Evolutionary conservation across 2,797 vertebrate genomes (phyloP).

Genomic region (Gorsachius magnificus): DNA sequence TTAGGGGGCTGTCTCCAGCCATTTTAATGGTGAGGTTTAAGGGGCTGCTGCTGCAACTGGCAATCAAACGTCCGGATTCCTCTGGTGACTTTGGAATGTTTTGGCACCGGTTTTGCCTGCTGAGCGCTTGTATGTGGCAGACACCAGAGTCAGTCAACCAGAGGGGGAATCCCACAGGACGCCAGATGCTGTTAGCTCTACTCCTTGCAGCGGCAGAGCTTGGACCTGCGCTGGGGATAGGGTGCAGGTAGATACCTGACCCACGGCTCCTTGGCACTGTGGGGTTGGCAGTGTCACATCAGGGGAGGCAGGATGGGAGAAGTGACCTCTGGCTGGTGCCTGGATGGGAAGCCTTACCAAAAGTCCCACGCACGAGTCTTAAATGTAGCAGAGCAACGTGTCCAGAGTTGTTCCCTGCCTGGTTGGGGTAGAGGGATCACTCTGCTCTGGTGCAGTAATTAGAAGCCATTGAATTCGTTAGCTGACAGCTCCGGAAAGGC

Average conservation of each 20-base stretch:
- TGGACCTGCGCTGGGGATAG: background rate
- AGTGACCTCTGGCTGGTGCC: background rate
- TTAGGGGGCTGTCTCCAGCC: background rate
- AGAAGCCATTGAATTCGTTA: slow-evolving; percentile 16
- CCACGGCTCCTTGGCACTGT: background rate
- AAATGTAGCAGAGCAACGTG: background rate
- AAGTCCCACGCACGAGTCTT: background rate
- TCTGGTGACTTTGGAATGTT: background rate
- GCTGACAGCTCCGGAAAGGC: background rate
- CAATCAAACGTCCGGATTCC: background rate
- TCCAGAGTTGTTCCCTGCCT: background rate
- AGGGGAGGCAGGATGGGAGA: background rate
- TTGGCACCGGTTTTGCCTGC: background rate
- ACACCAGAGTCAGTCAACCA: too few species aligned
- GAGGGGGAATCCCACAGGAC: background rate
- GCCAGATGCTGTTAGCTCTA: background rate
- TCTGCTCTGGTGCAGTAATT: slow-evolving; percentile 19
- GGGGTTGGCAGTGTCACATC: background rate
- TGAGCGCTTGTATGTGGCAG: background rate
- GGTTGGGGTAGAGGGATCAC: background rate
- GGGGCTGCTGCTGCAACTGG: background rate
- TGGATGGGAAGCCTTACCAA: background rate
- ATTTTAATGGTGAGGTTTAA: background rate
- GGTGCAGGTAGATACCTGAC: background rate
- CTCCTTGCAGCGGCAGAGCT: background rate